phyloP scores from a whole-genome alignment of 2,888 invertebrate species.

The Macropis europaea region DNA sequence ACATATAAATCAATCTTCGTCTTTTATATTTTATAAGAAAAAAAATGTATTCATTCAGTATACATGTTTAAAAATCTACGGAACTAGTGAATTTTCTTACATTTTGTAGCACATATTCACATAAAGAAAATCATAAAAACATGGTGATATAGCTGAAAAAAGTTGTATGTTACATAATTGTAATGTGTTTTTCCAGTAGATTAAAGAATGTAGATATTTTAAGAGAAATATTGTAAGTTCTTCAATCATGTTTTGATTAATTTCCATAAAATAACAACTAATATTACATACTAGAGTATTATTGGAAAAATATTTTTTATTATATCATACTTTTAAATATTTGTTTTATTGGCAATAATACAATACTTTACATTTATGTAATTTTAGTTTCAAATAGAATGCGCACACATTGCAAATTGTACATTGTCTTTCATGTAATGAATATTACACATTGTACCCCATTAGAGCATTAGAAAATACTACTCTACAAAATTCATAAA shows the following conservation, averaged over 20 bases:
- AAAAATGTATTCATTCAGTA: neutral
- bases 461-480: too few species aligned
- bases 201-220: neutral
- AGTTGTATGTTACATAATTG: neutral
- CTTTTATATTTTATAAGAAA: neutral
- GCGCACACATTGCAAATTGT: too few species aligned
- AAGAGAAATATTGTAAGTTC: neutral
- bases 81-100: neutral
- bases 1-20: neutral
- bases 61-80: neutral
- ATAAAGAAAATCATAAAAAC: neutral
- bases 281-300: slow-evolving; percentile 1
- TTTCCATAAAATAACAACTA: neutral
- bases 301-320: too few species aligned
- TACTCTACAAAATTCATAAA: neutral
- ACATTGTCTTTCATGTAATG: neutral
- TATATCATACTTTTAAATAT: neutral
- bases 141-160: neutral
- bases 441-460: neutral
- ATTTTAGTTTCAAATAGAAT: too few species aligned
- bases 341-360: neutral
- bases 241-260: neutral
- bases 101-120: too few species aligned
- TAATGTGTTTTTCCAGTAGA: slow-evolving; percentile 1
- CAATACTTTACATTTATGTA: too few species aligned